These are phyloP conservation scores for Lepidostoma basale DNA, from an alignment of 1,140 invertebrate genomes.

Conservation along the genomic window DNA sequence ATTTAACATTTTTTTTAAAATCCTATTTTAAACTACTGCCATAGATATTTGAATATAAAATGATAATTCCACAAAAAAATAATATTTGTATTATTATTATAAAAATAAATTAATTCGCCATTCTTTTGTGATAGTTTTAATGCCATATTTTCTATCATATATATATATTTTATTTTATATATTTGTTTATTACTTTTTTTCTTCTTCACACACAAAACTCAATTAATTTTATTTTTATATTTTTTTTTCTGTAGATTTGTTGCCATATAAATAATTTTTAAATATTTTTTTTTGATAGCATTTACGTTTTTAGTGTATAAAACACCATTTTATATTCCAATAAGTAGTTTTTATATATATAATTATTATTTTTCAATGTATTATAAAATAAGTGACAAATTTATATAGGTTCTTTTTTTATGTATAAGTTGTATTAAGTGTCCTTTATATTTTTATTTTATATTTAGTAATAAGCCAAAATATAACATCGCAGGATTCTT, in stretches of 20 bases:
- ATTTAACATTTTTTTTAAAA: too few relatives aligned
- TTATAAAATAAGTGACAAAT: conserved; percentile 10
- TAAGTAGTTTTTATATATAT: background rate
- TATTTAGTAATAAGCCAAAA: conserved; percentile 2
- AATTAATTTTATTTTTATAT: too few relatives aligned
- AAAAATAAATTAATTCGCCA: too few relatives aligned
- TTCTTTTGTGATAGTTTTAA: background rate
- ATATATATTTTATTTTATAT: too few relatives aligned
- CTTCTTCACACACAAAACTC: too few relatives aligned
- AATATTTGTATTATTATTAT: too few relatives aligned
- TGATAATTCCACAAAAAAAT: too few relatives aligned
- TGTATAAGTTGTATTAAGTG: background rate
- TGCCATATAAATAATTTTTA: conserved; percentile 17
- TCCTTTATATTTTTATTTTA: conserved; percentile 17
- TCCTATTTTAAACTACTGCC: too few relatives aligned
- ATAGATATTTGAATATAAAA: too few relatives aligned
- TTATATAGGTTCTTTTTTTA: conserved; percentile 12
- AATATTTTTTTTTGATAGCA: background rate
- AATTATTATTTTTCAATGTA: conserved; percentile 12
- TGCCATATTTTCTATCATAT: conserved; percentile 11
- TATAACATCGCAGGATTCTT: too few relatives aligned
- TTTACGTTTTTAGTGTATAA: background rate
- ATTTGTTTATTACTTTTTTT: too few relatives aligned
- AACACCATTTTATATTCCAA: background rate
- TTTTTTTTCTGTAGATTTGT: conserved; percentile 19